Base-by-base conservation (phyloP, 2,888 invertebrate species). In the Agrotis segetum region DNA sequence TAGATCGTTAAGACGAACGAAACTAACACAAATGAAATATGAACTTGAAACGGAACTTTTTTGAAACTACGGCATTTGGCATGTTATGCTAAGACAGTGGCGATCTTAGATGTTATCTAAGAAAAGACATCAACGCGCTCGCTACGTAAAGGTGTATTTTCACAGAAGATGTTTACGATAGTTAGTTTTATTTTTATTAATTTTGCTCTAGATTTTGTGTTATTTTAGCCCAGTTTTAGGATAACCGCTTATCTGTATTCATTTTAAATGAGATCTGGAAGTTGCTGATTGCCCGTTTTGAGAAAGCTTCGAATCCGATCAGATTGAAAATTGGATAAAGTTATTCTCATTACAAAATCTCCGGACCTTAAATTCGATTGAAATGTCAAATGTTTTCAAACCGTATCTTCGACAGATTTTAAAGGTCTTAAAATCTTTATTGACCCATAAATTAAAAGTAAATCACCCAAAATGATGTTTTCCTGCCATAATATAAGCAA, bases 41-140 rank as follows among this genome's bases (percentile, higher is more conserved):
- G 66, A 56, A 64, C 60, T 79, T 52, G 58, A 72, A 52, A 75
- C 55, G 40, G 40, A 40, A 40, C 40, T 40, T 40, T 40, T 62
- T 34, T n/a, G 56, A 34, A n/a, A 34, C 56, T 56, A 17, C 24
- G 59, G 34, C 53, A 60, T 64, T 79, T 75, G 59, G 40, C 59
- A 61, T 77, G 71, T 62, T n/a, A 67, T 53, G 71, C 70, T 60
- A 67, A 49, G 68, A 40, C 14, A 19, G n/a, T 53, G 24, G 59
- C 65, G 50, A 65, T 73, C 72, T 63, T 13, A 73, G 74, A 85
- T 83, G 53, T 83, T 82, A 75, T 82, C 85, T 69, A 62, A 81
- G 64, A 82, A 85, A 81, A 85, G 85, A 85, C 85, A 85, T 85
- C 84, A 85, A 85, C 85, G 85, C 80, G 82, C 59, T 71, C 72